A percentile compares a stretch with the other conserved stretches of the same genome.
Evolutionary conservation across 2,797 vertebrate species (phyloP).

Genomic region (Gouania willdenowi): DNA sequence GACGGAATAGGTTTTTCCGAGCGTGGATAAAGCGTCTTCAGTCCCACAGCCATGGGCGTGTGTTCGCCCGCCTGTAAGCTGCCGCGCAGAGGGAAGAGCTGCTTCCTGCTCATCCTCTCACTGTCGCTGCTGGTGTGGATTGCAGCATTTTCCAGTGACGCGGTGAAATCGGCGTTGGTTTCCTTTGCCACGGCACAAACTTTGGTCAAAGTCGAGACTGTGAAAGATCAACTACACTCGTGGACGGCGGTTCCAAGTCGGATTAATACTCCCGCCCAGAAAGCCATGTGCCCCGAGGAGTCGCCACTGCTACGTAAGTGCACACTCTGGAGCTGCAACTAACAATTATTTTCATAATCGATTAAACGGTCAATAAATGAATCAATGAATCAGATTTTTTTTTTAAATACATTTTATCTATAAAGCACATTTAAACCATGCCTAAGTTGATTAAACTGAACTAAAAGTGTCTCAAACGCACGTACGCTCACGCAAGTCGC

Average conservation of each 20-base stretch:
- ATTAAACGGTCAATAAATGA: too few species aligned
- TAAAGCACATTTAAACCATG: too few species aligned
- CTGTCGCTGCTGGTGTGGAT: slow-evolving; percentile 81
- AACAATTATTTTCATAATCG: too few species aligned
- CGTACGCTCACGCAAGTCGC: too few species aligned
- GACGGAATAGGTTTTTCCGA: too few species aligned
- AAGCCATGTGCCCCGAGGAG: slow-evolving; percentile 68
- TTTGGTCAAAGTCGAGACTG: slow-evolving; percentile 12
- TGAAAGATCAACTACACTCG: slow-evolving; percentile 12
- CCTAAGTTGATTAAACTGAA: too few species aligned
- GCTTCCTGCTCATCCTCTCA: slow-evolving; percentile 77
- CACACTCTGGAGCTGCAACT: not conserved
- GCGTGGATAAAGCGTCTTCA: not conserved
- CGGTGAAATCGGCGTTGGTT: slow-evolving; percentile 22
- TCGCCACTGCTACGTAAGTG: slow-evolving; percentile 88
- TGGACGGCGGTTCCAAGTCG: slow-evolving; percentile 8
- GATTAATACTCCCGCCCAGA: slow-evolving; percentile 7
- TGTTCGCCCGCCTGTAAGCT: slow-evolving; percentile 57
- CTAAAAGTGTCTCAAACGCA: too few species aligned
- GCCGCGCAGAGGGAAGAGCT: slow-evolving; percentile 72
- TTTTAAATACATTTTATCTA: too few species aligned
- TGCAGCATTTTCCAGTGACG: slow-evolving; percentile 64
- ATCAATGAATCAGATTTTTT: too few species aligned
- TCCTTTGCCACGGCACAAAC: slow-evolving; percentile 31
- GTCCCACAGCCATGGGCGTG: slow-evolving; percentile 69